Percentiles rank a stretch among this genome's conserved stretches.
Conservation (phyloP, 2,113 vertebrate genomes). For the Melanostigma gelatinosum region DNA sequence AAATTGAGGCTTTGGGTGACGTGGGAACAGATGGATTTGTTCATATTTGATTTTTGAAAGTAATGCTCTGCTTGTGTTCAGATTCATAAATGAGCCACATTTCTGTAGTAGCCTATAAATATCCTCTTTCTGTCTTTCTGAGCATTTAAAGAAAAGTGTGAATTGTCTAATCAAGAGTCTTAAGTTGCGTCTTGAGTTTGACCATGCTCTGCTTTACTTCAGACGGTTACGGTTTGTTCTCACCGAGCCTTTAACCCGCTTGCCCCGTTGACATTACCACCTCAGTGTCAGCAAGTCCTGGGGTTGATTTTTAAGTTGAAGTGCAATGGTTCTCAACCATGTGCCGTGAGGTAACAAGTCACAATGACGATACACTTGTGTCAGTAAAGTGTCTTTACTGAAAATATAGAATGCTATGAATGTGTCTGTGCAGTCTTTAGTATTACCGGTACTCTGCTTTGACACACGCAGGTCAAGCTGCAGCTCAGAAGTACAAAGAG, state of each 20-base stretch:
- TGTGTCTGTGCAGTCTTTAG: neutral
- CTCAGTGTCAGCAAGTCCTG: conserved; percentile 34
- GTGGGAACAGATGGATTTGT: neutral
- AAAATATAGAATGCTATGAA: neutral
- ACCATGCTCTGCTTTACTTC: neutral
- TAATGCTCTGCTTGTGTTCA: neutral
- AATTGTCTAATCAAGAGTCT: conserved; percentile 2
- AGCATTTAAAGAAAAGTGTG: neutral
- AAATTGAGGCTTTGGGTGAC: too few relatives aligned
- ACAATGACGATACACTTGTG: neutral
- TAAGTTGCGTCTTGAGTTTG: neutral
- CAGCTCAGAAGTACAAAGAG: too few relatives aligned
- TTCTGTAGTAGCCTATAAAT: too few relatives aligned
- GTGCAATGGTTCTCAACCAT: conserved; percentile 22
- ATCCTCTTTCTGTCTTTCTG: too few relatives aligned
- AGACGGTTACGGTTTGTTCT: conserved; percentile 19
- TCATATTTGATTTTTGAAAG: neutral
- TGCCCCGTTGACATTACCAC: conserved; percentile 58
- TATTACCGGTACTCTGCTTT: neutral
- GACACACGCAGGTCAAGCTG: neutral
- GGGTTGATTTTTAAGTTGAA: conserved; percentile 61
- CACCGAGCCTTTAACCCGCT: conserved; percentile 22
- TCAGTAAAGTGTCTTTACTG: neutral
- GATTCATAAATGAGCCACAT: too few relatives aligned
- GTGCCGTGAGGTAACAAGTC: conserved; percentile 11